Evolutionary conservation across 2,113 vertebrate species (phyloP).

Genomic region (Hipposideros armiger): DNA sequence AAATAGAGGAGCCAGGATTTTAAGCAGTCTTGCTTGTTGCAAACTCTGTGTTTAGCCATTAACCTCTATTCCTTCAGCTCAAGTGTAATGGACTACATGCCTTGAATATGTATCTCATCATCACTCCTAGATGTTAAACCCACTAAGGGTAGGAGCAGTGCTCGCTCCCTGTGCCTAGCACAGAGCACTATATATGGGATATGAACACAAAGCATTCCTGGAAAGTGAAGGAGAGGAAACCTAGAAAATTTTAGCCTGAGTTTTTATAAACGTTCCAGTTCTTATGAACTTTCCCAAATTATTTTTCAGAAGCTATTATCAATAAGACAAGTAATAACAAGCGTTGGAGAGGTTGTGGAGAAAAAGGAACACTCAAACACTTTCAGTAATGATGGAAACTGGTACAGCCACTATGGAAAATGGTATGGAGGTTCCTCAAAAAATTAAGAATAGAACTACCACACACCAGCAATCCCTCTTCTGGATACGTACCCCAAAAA

Average conservation of each 20-base stretch:
- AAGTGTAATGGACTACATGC: not conserved
- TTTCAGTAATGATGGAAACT: too few relatives aligned
- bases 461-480: too few relatives aligned
- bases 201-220: not conserved
- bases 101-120: not conserved
- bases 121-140: not conserved
- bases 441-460: too few relatives aligned
- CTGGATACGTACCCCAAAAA: too few relatives aligned
- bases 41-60: not conserved
- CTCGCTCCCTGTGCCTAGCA: not conserved
- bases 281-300: not conserved
- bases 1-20: conserved; percentile 36
- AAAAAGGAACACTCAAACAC: too few relatives aligned
- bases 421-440: too few relatives aligned
- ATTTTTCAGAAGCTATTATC: not conserved
- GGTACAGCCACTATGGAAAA: too few relatives aligned
- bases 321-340: too few relatives aligned
- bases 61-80: not conserved
- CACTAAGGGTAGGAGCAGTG: not conserved
- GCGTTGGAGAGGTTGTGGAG: too few relatives aligned
- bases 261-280: not conserved
- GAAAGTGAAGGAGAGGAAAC: not conserved
- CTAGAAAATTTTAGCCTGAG: not conserved
- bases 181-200: not conserved
- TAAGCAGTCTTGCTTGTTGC: not conserved